Conservation (phyloP, 2,113 vertebrate genomes). For the Ictalurus punctatus region DNA sequence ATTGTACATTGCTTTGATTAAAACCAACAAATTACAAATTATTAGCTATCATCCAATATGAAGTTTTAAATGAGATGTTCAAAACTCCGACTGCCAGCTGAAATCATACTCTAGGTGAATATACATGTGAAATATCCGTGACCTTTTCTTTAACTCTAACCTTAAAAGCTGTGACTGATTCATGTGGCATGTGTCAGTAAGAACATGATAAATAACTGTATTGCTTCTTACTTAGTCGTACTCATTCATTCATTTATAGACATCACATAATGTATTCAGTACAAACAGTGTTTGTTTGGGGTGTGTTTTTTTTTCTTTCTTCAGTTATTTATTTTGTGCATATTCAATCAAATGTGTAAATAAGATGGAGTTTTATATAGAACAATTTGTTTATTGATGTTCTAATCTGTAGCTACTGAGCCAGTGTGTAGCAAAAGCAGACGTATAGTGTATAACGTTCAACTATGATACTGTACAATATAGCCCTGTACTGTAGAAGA, state of each 20-base stretch:
- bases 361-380: constrained; percentile 60
- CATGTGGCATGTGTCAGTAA: neutral
- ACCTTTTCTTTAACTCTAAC: neutral
- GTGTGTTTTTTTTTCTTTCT: neutral
- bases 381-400: constrained; percentile 44
- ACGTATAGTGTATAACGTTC: constrained; percentile 15
- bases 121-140: neutral
- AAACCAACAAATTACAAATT: neutral
- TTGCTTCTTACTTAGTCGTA: neutral
- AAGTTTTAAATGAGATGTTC: neutral
- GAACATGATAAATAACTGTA: neutral
- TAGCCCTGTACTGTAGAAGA: constrained; percentile 55
- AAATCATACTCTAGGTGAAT: neutral
- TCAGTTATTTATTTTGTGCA: constrained; percentile 54
- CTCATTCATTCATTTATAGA: neutral
- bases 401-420: constrained; percentile 26
- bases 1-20: neutral
- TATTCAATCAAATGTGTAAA: constrained; percentile 58
- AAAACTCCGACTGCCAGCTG: neutral
- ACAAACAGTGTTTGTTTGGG: neutral
- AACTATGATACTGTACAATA: constrained; percentile 34
- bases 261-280: neutral
- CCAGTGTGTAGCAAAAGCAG: constrained; percentile 18
- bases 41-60: neutral
- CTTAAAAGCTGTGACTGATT: neutral